Evolutionary conservation across 2,888 invertebrate genomes (phyloP), one percentile per base, ranked within the genome.

Genomic region (Diplazon laetatorius): DNA sequence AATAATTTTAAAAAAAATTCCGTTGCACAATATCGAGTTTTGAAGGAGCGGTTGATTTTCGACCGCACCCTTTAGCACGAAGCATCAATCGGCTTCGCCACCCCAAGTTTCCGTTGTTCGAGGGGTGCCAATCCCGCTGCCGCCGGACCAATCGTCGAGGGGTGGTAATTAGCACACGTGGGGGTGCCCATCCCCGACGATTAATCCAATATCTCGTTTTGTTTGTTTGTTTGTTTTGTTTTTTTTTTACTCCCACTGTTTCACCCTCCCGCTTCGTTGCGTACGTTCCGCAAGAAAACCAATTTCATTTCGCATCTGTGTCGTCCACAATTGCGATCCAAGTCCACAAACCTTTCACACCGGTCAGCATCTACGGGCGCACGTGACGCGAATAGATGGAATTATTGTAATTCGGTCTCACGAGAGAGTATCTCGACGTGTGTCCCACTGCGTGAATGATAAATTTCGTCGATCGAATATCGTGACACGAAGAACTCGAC

Each of bases 41-140:
- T 63, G 9, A 69, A 69, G 72, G 59, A 44, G 63, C 59, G 50
- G 63, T 16, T 59, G 42, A 78, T 65, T 78, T 69, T 63, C 73
- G 68, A 78, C 73, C 77, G 63, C 73, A 50, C 73, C 73, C 77
- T 65, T 48, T 52, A 18, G 57, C 48, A 50, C 4, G 22, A 57
- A 44, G n/a, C 57, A 65, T 72, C 68, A 72, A 77, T 69, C 60
- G 37, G 55, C 16, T 50, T 25, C 39, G 16, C 70, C 30, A n/a
- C 0, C 20, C 30, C 22, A 9, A 18, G 18, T 22, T 63, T 73
- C 37, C n/a, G 20, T 22, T 63, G 25, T 20, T 35, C 57, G n/a
- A 73, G 59, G 52, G 30, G 35, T 65, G 37, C 14, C 37, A 10
- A 37, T 37, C 63, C 35, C 52, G n/a, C 39, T 25, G 50, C 3